Conservation (phyloP, 37 sponge, comb jelly and placozoan species). For the Spongilla lacustris region DNA sequence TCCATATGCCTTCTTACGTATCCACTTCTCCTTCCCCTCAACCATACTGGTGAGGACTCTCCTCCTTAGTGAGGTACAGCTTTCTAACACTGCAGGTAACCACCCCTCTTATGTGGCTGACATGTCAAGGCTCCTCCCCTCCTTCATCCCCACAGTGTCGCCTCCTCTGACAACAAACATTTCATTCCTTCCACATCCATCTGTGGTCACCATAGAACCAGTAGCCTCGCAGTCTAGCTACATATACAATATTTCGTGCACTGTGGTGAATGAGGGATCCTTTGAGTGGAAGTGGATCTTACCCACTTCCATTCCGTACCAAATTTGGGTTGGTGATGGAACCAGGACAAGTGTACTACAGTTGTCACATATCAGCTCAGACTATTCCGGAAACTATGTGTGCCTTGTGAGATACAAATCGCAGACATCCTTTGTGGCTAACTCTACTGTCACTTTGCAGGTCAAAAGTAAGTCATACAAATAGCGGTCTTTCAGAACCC, state of each 20-base stretch:
- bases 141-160: background rate
- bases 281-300: constrained; percentile 52
- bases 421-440: background rate
- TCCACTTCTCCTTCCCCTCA: constrained; percentile 16
- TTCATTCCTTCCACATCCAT: background rate
- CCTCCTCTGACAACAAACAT: background rate
- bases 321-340: constrained; percentile 16
- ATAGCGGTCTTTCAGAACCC: no score
- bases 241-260: constrained; percentile 46
- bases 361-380: background rate
- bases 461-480: background rate
- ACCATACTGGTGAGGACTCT: background rate
- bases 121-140: background rate
- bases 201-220: background rate
- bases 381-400: background rate
- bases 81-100: constrained; percentile 22
- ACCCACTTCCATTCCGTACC: background rate
- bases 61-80: constrained; percentile 52
- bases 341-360: constrained; percentile 45
- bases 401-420: background rate
- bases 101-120: background rate
- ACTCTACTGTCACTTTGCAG: background rate
- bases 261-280: constrained; percentile 44
- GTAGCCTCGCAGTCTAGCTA: background rate
- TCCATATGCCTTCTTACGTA: background rate